Evolutionary conservation across 2,797 vertebrate genomes (phyloP).

Genomic region (Microtus obscurus): DNA sequence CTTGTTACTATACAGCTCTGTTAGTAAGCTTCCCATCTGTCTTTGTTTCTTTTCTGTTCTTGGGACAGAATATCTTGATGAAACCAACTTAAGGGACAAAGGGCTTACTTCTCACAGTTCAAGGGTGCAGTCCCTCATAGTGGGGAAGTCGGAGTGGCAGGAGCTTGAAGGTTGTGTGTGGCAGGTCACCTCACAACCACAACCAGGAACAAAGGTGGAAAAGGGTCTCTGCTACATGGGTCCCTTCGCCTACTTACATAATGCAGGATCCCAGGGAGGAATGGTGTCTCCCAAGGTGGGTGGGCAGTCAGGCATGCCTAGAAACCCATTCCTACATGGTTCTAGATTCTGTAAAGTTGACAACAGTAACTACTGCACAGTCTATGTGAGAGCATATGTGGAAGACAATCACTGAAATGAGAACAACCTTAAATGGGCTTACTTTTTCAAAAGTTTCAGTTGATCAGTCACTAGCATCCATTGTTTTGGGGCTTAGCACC

Average conservation of each 20-base stretch:
- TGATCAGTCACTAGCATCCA: background rate
- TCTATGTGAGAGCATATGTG: background rate
- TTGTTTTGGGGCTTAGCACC: background rate
- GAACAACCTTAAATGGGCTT: background rate
- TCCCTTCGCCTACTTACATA: background rate
- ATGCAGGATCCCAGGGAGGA: background rate
- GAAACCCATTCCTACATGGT: background rate
- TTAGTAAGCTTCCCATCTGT: background rate
- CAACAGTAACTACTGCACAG: background rate
- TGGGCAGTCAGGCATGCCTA: background rate
- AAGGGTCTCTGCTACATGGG: background rate
- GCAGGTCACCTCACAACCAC: no score
- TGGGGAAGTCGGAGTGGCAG: background rate
- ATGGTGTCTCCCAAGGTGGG: background rate
- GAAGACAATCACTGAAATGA: background rate
- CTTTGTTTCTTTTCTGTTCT: constrained; percentile 1
- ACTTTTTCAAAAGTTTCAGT: background rate
- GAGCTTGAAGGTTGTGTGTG: background rate
- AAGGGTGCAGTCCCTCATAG: background rate
- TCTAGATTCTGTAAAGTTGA: background rate
- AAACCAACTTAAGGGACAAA: background rate
- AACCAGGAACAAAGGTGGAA: background rate
- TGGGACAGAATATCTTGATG: background rate
- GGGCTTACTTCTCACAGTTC: background rate
- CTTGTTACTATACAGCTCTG: background rate